Conservation (phyloP, 1,140 invertebrate species). For the Procambarus clarkii region DNA sequence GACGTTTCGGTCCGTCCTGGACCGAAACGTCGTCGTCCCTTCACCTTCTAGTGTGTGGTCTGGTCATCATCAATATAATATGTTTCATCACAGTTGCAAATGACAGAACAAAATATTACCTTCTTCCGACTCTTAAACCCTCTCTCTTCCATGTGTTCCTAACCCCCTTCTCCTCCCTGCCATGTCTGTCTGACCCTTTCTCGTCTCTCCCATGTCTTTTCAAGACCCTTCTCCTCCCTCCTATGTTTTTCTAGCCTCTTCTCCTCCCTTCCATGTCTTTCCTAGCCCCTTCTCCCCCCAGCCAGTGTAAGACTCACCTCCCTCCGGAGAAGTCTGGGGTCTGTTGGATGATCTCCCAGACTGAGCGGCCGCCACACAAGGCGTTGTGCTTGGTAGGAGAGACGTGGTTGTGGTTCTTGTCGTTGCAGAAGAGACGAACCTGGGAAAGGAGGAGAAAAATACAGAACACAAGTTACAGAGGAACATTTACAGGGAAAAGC, state of each 20-base stretch:
- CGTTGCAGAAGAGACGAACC: constrained; percentile 73
- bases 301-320: constrained; percentile 40
- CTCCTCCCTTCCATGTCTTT: no score
- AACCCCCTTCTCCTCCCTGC: not conserved
- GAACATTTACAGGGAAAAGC: not conserved
- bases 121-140: no score
- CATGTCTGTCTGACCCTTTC: no score
- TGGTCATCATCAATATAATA: no score
- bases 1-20: no score
- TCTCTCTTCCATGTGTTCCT: no score
- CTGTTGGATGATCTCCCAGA: constrained; percentile 73
- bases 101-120: no score
- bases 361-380: constrained; percentile 73
- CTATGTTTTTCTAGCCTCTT: not conserved
- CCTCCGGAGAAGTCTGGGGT: constrained; percentile 73
- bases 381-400: constrained; percentile 76
- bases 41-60: no score
- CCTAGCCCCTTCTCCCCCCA: not conserved
- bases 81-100: no score
- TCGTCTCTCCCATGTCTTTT: not conserved
- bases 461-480: not conserved
- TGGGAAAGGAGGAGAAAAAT: not conserved
- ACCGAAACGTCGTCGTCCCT: no score
- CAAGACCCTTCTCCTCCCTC: not conserved
- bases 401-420: constrained; percentile 74